Evolutionary conservation across 2,113 vertebrate genomes (phyloP).

Genomic region (Ahaetulla prasina): DNA sequence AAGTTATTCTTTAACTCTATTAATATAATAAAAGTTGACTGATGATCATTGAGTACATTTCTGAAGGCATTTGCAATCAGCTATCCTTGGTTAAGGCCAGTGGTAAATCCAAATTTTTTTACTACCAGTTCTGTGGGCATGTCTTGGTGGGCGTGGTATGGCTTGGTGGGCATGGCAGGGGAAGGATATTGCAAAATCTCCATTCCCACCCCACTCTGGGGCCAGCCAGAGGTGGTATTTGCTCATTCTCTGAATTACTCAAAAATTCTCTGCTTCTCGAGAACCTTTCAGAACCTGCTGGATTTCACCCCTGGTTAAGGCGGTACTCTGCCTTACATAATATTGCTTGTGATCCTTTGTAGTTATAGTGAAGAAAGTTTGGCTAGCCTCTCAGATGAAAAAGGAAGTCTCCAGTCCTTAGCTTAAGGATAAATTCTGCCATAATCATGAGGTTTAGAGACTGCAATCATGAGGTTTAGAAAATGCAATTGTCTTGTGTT

Average conservation of each 20-base stretch:
- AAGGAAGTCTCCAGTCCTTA: background rate
- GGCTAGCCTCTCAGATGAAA: background rate
- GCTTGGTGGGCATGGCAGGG: no score
- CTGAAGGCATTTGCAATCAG: background rate
- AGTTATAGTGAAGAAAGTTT: background rate
- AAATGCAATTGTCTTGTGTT: background rate
- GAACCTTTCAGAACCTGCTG: no score
- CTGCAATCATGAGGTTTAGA: background rate
- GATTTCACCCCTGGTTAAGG: background rate
- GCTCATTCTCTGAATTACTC: no score
- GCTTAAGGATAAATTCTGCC: background rate
- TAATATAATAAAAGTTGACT: background rate
- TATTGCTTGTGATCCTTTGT: background rate
- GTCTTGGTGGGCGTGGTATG: no score
- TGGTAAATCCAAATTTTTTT: no score
- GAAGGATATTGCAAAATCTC: no score
- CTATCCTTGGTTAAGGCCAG: background rate
- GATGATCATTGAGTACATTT: background rate
- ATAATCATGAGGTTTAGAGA: background rate
- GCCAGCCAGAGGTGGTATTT: no score
- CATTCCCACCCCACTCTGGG: no score
- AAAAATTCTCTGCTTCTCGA: no score
- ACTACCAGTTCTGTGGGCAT: no score
- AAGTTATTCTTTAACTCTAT: background rate
- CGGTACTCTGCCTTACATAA: background rate